Conservation (phyloP, 1,140 invertebrate genomes). For the Caerostris darwini region DNA sequence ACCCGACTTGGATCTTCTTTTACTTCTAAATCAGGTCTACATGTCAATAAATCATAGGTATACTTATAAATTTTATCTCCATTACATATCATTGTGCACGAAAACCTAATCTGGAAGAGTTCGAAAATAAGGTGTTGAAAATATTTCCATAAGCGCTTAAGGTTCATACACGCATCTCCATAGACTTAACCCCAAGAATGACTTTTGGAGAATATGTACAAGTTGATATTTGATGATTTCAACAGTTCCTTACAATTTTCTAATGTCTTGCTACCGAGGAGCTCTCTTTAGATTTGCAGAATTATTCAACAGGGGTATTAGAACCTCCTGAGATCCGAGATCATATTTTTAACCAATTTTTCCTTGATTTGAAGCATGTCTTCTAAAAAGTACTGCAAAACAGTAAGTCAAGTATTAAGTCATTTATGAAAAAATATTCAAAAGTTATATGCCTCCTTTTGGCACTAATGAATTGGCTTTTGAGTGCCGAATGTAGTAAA, state of each 20-base stretch:
- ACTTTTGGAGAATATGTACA: constrained; percentile 25
- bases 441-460: no score
- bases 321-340: no score
- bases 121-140: constrained; percentile 73
- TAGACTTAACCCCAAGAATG: constrained; percentile 74
- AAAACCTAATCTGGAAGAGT: constrained; percentile 58
- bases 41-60: constrained; percentile 71
- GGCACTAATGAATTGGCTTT: no score
- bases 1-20: constrained; percentile 62
- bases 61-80: constrained; percentile 67
- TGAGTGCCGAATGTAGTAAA: no score
- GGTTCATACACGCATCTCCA: constrained; percentile 60
- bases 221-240: constrained; percentile 31
- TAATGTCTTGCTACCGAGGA: constrained; percentile 19
- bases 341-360: no score
- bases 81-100: constrained; percentile 67
- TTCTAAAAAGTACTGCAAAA: no score
- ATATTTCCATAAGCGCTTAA: constrained; percentile 76
- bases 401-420: no score
- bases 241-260: constrained; percentile 40
- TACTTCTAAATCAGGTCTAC: constrained; percentile 54
- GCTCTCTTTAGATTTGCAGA: not conserved
- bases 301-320: not conserved
- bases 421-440: no score
- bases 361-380: no score